Base-by-base conservation (phyloP, 2,888 invertebrate species). In the Melipona beecheii region DNA sequence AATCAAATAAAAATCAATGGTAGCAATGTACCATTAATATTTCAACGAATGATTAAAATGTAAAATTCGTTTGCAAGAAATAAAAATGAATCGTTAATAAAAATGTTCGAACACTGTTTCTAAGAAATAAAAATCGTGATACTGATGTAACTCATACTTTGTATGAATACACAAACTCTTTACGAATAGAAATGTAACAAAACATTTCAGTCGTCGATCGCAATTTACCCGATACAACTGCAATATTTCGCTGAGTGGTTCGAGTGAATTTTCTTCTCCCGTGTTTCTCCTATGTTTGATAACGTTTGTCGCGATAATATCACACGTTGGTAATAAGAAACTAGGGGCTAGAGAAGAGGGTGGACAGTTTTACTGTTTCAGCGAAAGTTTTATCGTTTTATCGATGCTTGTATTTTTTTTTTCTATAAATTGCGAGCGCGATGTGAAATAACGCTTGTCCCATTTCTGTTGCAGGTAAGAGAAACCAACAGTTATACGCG, bases 381-480 rank as follows among this genome's bases (percentile, higher is more conserved):
- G 19, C 2, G 4, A 21, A 21, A 64, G 1, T 64, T 36, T 36
- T 21, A 31, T 64, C 19, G 2, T 5, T 31, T 31, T 31, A 31
- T 31, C 5, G 36, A 15, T n/a, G n/a, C 5, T n/a, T 15, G 56
- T 56, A n/a, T 58, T 15, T 5, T 15, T 50, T 56, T 56, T 36
- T 36, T n/a, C 36, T n/a, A 15, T 2, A n/a, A 56, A n/a, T 56
- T n/a, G 5, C 13, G n/a, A 13, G n/a, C n/a, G 17, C 6, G 17
- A 5, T 17, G 43, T 73, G 50, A 52, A 4, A 5, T 31, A 50
- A 36, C 19, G 24, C 4, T 9, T 19, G n/a, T 60, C 21, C 52
- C n/a, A 2, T 3, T 49, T 74, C 9, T 68, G 50, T 80, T 80
- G 21, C 77, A 70, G 79, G 76, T 76, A 65, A 80, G 79, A 65